Base-by-base conservation (phyloP, 2,888 invertebrate genomes). In the Mesorhabditis belari region DNA sequence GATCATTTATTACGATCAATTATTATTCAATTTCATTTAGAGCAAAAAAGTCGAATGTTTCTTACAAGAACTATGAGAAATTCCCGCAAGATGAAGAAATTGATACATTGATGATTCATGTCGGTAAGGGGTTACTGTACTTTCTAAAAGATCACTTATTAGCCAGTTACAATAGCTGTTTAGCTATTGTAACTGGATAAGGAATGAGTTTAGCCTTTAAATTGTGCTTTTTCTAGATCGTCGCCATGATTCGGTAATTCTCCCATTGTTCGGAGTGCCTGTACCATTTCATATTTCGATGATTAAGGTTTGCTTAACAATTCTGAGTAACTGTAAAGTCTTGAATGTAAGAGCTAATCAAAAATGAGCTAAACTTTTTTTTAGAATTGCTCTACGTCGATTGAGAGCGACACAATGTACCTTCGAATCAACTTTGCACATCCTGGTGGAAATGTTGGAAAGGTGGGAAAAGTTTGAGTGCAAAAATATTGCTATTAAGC, bases 281-380 rank as follows among this genome's bases (percentile, higher is more conserved):
- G 92, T 93, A 64, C 96, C 98, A 59, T 98, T 93, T 83, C 98
- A 99, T 82, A 98, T 99, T 81, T 93, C 95, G 4, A 96, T 93
- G 5, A 92, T 99, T 59, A 98, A 98, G 80, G 83, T 83, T 70
- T 63, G 72, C 29, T 56, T 5, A 17, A 55, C 12, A 12, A 44
- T 44, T 35, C 24, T 25, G 24, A 24, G 17, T 19, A 21, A 27
- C 6, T 19, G 21, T 17, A 6, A 6, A 19, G 21, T 51, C 2
- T 9, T 51, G 9, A 51, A 2, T n/a, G 21, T n/a, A 51, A 24
- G 23, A 28, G 3, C 25, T 61, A 26, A 17, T 49, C 25, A 49
- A 59, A 28, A 23, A 63, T 52, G 6, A 23, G 21, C 21, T 23
- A 9, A 55, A 6, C 6, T 9, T 29, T 52, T 63, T n/a, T 50